Base-by-base conservation (phyloP, 2,888 invertebrate genomes). In the Pristionchus maxplancki region DNA sequence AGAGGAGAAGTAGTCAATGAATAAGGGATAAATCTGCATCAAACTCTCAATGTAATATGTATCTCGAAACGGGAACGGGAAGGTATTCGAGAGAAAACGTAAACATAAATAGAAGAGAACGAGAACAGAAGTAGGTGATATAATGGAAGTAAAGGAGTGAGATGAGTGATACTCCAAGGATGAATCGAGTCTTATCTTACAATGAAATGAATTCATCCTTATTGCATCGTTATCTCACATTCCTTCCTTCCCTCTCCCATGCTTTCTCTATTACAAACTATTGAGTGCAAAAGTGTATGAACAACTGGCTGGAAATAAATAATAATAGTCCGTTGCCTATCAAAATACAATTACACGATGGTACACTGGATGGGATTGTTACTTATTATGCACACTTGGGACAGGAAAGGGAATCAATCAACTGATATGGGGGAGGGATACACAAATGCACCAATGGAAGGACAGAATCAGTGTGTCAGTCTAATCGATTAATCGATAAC, bases 1-100 rank as follows among this genome's bases (percentile, higher is more conserved):
- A 40, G 78, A 78, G n/a, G 44, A 48, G 71, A 78, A 78, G 48
- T 78, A 78, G 78, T 78, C 17, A 37, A 78, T 78, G 44, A 48
- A 78, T 28, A 44, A 78, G 44, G 71, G 78, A 44, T 78, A 48
- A 78, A 78, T 78, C 78, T 78, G 78, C 44, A 78, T 78, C 78
- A 78, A 78, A 78, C 78, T 78, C 78, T 78, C 78, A 78, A 78
- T 44, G 28, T 78, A 78, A 78, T 78, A 78, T 78, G 78, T 78
- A 78, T 78, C 48, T 78, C 71, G 78, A 48, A 48, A 44, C 44
- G 8, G 28, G 78, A 48, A 48, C 17, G 17, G 48, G 17, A 48
- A 13, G 44, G 28, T 1, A 11, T 78, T 44, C 44, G n/a, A 11
- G 15, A 20, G 37, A 71, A n/a, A 58, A 71, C 71, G 20, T 15